These are phyloP conservation scores for Polymixis lichenea DNA, from an alignment of 2,888 invertebrate species.

Conservation along the genomic window DNA sequence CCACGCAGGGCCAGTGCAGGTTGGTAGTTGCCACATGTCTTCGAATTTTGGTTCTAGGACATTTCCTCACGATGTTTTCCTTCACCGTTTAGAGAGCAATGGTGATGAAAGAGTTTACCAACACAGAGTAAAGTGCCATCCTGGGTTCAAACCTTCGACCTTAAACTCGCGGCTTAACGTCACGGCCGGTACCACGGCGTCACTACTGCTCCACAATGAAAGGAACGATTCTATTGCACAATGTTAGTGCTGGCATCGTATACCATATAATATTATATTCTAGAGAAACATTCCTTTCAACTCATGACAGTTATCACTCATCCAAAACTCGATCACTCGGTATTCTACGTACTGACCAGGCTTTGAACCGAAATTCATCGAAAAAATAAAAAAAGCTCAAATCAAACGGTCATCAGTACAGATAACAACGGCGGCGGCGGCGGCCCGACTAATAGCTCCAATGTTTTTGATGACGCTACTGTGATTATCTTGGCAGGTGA, in stretches of 20 bases:
- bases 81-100: too few species aligned
- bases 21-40: too few species aligned
- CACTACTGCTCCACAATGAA: too few species aligned
- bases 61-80: too few species aligned
- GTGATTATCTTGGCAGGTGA: slow-evolving; percentile 37
- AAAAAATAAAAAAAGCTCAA: slow-evolving; percentile 3
- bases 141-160: too few species aligned
- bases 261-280: not conserved
- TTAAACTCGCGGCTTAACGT: too few species aligned
- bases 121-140: too few species aligned
- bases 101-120: too few species aligned
- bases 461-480: slow-evolving; percentile 49
- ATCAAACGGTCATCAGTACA: slow-evolving; percentile 47
- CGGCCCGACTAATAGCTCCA: slow-evolving; percentile 44
- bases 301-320: not conserved
- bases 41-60: too few species aligned
- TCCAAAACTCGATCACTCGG: not conserved
- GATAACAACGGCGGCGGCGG: slow-evolving; percentile 22
- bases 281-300: slow-evolving; percentile 1
- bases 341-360: not conserved
- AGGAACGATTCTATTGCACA: too few species aligned
- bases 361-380: slow-evolving; percentile 25
- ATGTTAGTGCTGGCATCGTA: not conserved
- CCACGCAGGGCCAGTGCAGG: too few species aligned
- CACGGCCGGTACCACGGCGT: too few species aligned